Base-by-base conservation (phyloP, 2,888 invertebrate species). In the Sesamia inferens region DNA sequence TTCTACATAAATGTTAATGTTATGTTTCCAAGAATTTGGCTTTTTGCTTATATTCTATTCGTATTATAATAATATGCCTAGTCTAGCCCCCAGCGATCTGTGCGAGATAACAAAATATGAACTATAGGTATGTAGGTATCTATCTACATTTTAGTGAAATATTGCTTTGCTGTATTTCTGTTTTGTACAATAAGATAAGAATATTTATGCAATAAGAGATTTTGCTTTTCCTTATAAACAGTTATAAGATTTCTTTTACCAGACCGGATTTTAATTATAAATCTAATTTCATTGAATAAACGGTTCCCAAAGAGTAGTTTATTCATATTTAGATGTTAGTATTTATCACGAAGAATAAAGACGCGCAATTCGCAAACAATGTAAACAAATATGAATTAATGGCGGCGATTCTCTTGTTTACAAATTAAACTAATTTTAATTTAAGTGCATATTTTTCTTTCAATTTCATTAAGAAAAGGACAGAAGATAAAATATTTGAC, bases 61-160 rank as follows among this genome's bases (percentile, higher is more conserved):
- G 11, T 44, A 44, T 44, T 44, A 11, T 44, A 44, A 44, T 31
- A 31, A 31, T 31, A 31, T 31, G 31, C 31, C 31, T 31, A 31
- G 31, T 63, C 14, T 42, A n/a, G 22, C 79, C 48, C 14, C 19
- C 19, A 58, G 76, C 70, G 42, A 76, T 64, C 10, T 67, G n/a
- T 14, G 58, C 24, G 31, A 22, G 58, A 63, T 22, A 67, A 75
- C 69, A 63, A 63, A 79, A 63, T 48, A 69, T 54, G 13, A 48
- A 63, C 22, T 39, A n/a, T n/a, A 55, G 31, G 31, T 31, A 31
- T 24, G n/a, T n/a, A n/a, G n/a, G n/a, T n/a, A 58, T 44, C 7
- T 31, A 54, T 39, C 13, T 22, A 62, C n/a, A 74, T 79, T 63
- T 58, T 42, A 6, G 42, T 67, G 22, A 58, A 66, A 74, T 69